Base-by-base conservation (phyloP, 2,888 invertebrate species). In the Thymelicus lineola region DNA sequence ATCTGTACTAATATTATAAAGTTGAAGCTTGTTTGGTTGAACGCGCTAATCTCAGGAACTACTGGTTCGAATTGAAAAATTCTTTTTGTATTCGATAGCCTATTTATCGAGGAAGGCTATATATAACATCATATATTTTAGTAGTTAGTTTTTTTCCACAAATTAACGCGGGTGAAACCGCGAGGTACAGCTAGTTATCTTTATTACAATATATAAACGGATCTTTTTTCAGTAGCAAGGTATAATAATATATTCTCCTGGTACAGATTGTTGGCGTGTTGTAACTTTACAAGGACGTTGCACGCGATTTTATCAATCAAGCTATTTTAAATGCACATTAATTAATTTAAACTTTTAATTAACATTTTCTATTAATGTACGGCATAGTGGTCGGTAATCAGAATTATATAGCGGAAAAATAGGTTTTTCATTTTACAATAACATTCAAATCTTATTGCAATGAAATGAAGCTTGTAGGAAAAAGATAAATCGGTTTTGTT, bases 251-350 rank as follows among this genome's bases (percentile, higher is more conserved):
- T 55, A 6, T 14, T 55, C 14, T 55, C 1, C 28, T 28, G 28
- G 55, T 55, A 55, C 15, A 36, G 53, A 53, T 20, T 53, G 62
- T 46, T 69, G 20, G 62, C 69, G 69, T 69, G 69, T 17, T 57
- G 58, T 55, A 35, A 55, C 55, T 17, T 15, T 20, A 35, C 68
- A 62, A 67, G 68, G 58, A 53, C 63, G 57, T 55, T 57, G 63
- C 69, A 69, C 50, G 63, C 63, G 58, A 59, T 64, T 48, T 58
- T 69, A 69, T 58, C 58, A 62, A 58, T 69, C 48, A 57, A 69
- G 38, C 15, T 50, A 38, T 57, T 69, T 64, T 58, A 69, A 63
- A 69, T 69, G 69, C 63, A 69, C 69, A 69, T 69, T 69, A 20
- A 63, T 69, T 69, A 58, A 63, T 63, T 48, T 36, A 58, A 55